Base-by-base conservation (phyloP, 2,888 invertebrate genomes). In the Dasypogon diadema region DNA sequence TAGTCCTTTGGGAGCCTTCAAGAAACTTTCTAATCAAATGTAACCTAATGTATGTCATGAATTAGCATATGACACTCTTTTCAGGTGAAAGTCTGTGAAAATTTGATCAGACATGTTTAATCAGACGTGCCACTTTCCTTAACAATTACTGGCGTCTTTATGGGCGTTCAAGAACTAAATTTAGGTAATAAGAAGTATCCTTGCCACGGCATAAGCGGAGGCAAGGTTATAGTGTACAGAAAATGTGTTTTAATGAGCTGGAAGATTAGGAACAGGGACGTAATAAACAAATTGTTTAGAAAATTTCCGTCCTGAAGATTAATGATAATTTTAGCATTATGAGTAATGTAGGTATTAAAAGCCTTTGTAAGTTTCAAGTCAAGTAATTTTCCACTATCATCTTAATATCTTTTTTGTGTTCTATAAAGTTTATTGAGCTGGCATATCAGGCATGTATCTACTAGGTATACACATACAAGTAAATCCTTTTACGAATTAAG, bases 1-100 rank as follows among this genome's bases (percentile, higher is more conserved):
- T 65, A 65, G 65, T 65, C 65, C 65, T 65, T 65, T 22, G 18
- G 65, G 14, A 22, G 18, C 65, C 48, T 65, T 48, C 46, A 46
- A 21, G 65, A 24, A 22, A 12, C 65, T 65, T 65, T 48, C 46
- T 65, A 21, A 65, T 24, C 18, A 18, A 46, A 37, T 46, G 24
- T 46, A 46, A 46, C 37, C 21, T 18, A 65, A 65, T 65, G 65
- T 65, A 26, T 65, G 65, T 65, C 65, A 65, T 46, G 65, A 65
- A 65, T 65, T 65, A 65, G 65, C 65, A 65, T 65, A 65, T 65
- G 65, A 65, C 65, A 46, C 65, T 65, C 21, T 65, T 65, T 65
- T 65, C 65, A 65, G 65, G 65, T 65, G 24, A 65, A 65, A 46
- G n/a, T 48, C 21, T 46, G 24, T 12, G 46, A 14, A 46, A 65